These are phyloP conservation scores for Euura lappo DNA, from an alignment of 1,140 invertebrate species.

Conservation along the genomic window DNA sequence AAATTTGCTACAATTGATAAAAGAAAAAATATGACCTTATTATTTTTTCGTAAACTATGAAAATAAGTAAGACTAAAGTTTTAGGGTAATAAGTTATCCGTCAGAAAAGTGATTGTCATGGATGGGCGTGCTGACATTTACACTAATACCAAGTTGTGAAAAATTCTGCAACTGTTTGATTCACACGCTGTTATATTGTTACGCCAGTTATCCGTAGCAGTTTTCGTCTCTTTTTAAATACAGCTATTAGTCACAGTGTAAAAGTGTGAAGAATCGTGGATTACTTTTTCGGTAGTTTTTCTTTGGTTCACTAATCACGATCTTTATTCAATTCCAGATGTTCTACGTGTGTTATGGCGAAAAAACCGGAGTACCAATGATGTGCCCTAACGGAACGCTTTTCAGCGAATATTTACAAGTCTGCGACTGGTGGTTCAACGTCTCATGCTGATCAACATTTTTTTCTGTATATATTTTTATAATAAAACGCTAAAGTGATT, in stretches of 20 bases:
- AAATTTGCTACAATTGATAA: too few relatives aligned
- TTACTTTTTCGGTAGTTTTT: not conserved
- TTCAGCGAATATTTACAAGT: conserved; percentile 59
- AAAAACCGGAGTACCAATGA: conserved; percentile 57
- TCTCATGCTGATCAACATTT: conserved; percentile 41
- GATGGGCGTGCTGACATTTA: not conserved
- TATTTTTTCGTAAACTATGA: too few relatives aligned
- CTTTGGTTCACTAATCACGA: not conserved
- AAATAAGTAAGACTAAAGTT: too few relatives aligned
- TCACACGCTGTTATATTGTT: conserved; percentile 3
- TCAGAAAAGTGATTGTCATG: not conserved
- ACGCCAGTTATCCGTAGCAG: not conserved
- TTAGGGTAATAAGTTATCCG: too few relatives aligned
- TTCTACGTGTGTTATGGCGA: conserved; percentile 57
- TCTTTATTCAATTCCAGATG: conserved; percentile 35
- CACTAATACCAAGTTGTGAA: too few relatives aligned
- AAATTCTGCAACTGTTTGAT: too few relatives aligned
- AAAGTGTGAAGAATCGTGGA: not conserved
- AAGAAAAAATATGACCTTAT: too few relatives aligned
- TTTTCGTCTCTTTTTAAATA: too few relatives aligned
- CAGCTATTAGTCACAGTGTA: not conserved
- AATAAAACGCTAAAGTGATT: not conserved
- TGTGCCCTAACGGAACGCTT: conserved; percentile 62
- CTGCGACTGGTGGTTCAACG: conserved; percentile 61
- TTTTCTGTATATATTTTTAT: not conserved